Base-by-base conservation (phyloP, 2,113 vertebrate species). In the Chlamydotis undulata region DNA sequence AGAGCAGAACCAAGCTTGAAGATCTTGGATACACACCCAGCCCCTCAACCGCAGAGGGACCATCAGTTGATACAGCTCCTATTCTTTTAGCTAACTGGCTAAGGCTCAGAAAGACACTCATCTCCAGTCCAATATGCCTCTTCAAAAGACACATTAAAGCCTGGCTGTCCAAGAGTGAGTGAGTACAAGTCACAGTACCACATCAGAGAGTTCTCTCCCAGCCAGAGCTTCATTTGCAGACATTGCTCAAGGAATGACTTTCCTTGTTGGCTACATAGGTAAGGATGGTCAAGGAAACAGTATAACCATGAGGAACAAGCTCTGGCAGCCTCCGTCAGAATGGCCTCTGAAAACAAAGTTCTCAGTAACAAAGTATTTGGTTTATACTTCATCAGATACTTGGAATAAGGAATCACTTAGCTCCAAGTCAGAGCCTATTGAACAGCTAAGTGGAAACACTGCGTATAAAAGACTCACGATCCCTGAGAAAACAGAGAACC, bases 221-320 rank as follows among this genome's bases (percentile, higher is more conserved):
- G 12, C 19, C 12, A 6, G 15, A 33, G 35, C 67, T 90, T 61
- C 55, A 19, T 55, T 28, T 64, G 41, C 35, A 79, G 67, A 10
- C 1, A 3, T 2, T 75, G 64, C 60, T 89, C 50, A 53, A 78
- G 43, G 60, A 37, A 50, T 1, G 0, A 49, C 53, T 76, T 75
- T 19, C 23, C 64, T 43, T 1, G 0, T 59, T 37, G 50, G 60
- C 29, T 43, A 23, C 5, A 1, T 1, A 21, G 21, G 1, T 39
- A 71, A 76, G 19, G 29, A 5, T 6, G 16, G 28, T 43, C 23
- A 68, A 79, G 50, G 63, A 86, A 61, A 83, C 0, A 15, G 7
- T 3, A 33, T 0, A 81, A 60, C 24, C 2, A 22, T 2, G 28
- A 28, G 56, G 53, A 83, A 53, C 23, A 71, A 88, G 55, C 41